Evolutionary conservation across 2,888 invertebrate species (phyloP), one percentile per base, ranked within the genome.

Genomic region (Drosophila paracracens): DNA sequence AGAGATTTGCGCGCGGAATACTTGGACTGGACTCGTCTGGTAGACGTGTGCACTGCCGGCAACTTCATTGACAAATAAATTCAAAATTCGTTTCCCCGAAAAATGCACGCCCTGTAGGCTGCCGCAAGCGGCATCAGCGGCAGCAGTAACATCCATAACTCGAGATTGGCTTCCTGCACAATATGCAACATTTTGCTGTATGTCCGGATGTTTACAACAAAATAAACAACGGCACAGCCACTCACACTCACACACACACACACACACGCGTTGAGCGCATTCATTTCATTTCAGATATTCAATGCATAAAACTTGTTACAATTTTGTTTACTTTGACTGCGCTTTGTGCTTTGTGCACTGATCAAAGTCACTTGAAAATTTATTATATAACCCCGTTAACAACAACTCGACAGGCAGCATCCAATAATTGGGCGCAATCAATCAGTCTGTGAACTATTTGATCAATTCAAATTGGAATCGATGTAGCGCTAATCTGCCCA

Each of bases 191-290:
- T 80, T 90, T 90, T 89, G 80, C 73, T 76, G 89, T 78, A 82
- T 70, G 77, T 85, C 91, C 91, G 89, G 91, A 91, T 89, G 89
- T 89, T 89, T 89, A 90, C 82, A 80, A 78, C 70, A 65, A 89
- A 88, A 89, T 90, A 89, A 89, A 89, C 90, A 89, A 79, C 65
- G 58, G 64, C 68, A 50, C 59, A 46, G 21, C 29, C 38, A 18
- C 16, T 48, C 21, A 46, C 59, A 48, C 58, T 48, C 21, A 48
- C 43, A 40, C n/a, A 46, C 56, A 27, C 43, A 43, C 54, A 50
- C 25, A 54, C 36, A 38, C n/a, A 18, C 46, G 40, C 46, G 29
- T 38, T 38, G 13, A 36, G 27, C 38, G 43, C 64, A 62, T 59
- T 66, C 70, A 71, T 56, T 54, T 62, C 56, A 80, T 61, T 78